phyloP scores from a whole-genome alignment of 2,113 vertebrate genomes.

The Grammomys surdaster region DNA sequence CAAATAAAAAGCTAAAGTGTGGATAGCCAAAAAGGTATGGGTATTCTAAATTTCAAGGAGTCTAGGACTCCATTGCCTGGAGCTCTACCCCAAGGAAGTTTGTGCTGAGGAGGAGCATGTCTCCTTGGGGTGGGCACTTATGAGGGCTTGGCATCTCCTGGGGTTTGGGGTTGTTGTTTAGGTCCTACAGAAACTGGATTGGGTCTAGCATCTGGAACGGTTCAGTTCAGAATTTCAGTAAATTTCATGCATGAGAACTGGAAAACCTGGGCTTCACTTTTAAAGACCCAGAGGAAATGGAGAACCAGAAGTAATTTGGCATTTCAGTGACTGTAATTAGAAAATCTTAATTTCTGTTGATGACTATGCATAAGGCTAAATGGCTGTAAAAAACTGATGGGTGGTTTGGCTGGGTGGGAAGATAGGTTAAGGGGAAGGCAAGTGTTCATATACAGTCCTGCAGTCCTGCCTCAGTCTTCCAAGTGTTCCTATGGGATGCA shows the following conservation, averaged over 20 bases:
- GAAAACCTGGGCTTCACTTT: not conserved
- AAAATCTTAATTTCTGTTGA: not conserved
- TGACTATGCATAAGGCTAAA: not conserved
- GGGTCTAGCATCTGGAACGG: not conserved
- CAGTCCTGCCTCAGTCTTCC: not conserved
- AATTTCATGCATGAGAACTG: not conserved
- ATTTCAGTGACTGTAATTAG: not conserved
- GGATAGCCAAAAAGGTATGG: no score
- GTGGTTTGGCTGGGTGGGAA: not conserved
- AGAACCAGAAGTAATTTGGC: not conserved
- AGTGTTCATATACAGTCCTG: not conserved
- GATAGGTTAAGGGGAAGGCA: not conserved
- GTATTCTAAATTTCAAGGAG: not conserved
- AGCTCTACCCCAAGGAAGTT: not conserved
- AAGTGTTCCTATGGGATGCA: not conserved
- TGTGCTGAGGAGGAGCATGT: not conserved
- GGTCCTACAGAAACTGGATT: not conserved
- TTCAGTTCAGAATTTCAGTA: not conserved
- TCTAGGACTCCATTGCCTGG: not conserved
- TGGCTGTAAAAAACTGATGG: not conserved
- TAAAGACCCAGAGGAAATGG: not conserved
- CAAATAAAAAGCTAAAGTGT: not conserved
- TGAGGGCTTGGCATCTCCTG: not conserved
- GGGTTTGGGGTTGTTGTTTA: not conserved
- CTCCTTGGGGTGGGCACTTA: not conserved